Evolutionary conservation across 2,888 invertebrate species (phyloP), one percentile per base, ranked within the genome.

Genomic region (Molanna angustata): DNA sequence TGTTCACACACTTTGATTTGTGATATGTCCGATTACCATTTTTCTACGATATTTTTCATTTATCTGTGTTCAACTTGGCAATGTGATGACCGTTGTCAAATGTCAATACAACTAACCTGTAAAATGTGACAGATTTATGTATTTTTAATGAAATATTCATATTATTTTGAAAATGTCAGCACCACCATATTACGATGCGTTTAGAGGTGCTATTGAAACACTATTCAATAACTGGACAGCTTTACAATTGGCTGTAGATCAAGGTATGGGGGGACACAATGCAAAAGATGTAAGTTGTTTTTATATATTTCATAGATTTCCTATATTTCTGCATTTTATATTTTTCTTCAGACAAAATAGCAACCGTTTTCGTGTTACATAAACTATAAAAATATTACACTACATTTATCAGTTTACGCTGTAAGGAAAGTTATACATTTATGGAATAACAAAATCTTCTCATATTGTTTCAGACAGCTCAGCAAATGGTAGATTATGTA

Each of bases 211-310:
- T 60, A 82, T 87, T 4, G 82, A 85, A 64, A 76, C 80, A 62
- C 77, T 87, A 41, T 80, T 87, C 52, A 85, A 82, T 62, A 84
- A 84, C 64, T 88, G 87, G 87, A 83, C 85, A 14, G 85, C 83
- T 3, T 66, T 88, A 20, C 81, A 82, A 62, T 68, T 87, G 20
- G 86, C 86, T 22, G 86, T 87, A 0, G 85, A 87, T 67, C 84
- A 88, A 79, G 83, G 83, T 60, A 83, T 85, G 83, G 86, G 83
- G 22, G 84, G 85, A 17, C 80, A 82, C 16, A 80, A 83, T 61
- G 84, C 85, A 37, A 82, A 80, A 71, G 79, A 85, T 71, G 86
- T 85, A 69, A 32, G 44, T 46, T 35, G 16, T 47, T 39, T 35
- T n/a, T 18, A 27, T 7, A 27, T 6, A 27, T 6, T 27, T 7